Base-by-base conservation (phyloP, 2,888 invertebrate species). In the Acronicta alni region DNA sequence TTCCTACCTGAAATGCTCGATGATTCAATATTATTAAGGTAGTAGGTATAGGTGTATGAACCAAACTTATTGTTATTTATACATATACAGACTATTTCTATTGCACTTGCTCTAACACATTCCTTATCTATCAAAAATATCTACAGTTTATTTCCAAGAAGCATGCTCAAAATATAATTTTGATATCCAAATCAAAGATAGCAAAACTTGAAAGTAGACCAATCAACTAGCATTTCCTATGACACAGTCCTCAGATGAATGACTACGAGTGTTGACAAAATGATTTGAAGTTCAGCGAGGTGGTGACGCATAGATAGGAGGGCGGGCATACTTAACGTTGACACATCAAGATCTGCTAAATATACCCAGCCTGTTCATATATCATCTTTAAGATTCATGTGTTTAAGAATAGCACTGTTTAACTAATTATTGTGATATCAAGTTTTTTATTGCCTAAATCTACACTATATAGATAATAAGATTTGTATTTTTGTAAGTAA, bases 301-400 rank as follows among this genome's bases (percentile, higher is more conserved):
- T 42, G 45, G 41, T 52, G 67, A 67, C 67, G 38, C 48, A 67
- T 37, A 30, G 20, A n/a, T 47, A 42, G 41, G 45, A 43, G 49
- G 12, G n/a, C 30, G 17, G 18, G 14, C 72, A 35, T 53, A 44
- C 12, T 20, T 42, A 30, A 43, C 41, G 32, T 44, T 56, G 62
- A 49, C 53, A 51, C 48, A 20, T 58, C 45, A 51, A 37, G 41
- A 41, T 43, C 32, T 10, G 35, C 53, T 68, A 68, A 37, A 32
- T 56, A 47, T 58, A 59, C 8, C 38, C 18, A 42, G 17, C 32
- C 20, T 39, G 17, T 26, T 65, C 26, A 55, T 62, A 20, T 30
- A 51, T 37, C 38, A 67, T 51, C 48, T 58, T 44, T 45, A 58
- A 39, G 23, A 37, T 38, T 23, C 14, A 15, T 30, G 37, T 37